Conservation (phyloP, 2,888 invertebrate species). For the Aporophyla lueneburgensis region DNA sequence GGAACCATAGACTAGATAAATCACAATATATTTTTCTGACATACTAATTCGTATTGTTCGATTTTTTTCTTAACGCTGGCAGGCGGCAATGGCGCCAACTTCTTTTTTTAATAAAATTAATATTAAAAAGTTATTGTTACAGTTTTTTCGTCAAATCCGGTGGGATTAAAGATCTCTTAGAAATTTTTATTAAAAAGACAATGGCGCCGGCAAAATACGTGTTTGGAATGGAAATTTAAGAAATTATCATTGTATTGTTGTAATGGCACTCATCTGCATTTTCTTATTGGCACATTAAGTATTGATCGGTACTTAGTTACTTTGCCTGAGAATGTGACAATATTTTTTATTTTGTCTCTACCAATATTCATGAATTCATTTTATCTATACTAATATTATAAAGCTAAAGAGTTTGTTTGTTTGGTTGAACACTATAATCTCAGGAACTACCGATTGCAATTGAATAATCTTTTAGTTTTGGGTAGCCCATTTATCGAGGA, state of each 20-base stretch:
- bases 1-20: slow-evolving; percentile 67
- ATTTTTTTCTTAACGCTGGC: slow-evolving; percentile 62
- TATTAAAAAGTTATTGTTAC: slow-evolving; percentile 79
- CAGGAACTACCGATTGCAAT: no score
- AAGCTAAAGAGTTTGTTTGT: no score
- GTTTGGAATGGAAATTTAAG: slow-evolving; percentile 61
- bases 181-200: slow-evolving; percentile 69
- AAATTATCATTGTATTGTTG: slow-evolving; percentile 53
- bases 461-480: no score
- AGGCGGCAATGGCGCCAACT: slow-evolving; percentile 62
- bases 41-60: slow-evolving; percentile 70
- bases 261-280: slow-evolving; percentile 57
- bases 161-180: slow-evolving; percentile 71
- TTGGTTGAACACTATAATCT: no score
- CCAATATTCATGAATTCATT: no score
- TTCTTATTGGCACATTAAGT: slow-evolving; percentile 39
- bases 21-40: slow-evolving; percentile 57
- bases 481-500: no score
- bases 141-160: slow-evolving; percentile 77
- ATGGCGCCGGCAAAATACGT: slow-evolving; percentile 78
- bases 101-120: slow-evolving; percentile 70
- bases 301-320: not conserved
- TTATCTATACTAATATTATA: no score
- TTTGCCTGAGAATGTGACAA: not conserved
- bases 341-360: not conserved